Percentiles rank a stretch among this genome's conserved stretches.
Conservation (phyloP, 2,113 vertebrate species). For the Oriolus oriolus region DNA sequence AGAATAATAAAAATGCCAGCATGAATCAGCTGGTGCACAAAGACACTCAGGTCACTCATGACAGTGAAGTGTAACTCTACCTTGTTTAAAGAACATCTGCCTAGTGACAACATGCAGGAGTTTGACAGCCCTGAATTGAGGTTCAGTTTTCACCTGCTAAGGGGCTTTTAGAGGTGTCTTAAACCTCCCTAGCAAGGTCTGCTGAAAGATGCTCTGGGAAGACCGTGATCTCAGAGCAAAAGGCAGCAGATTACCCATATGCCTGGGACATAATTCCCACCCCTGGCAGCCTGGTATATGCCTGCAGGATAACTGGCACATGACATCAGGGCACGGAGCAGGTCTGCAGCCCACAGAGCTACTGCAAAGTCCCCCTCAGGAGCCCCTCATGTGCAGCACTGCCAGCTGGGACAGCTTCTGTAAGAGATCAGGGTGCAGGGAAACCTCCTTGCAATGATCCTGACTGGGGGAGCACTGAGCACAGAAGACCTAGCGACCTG, state of each 20-base stretch:
- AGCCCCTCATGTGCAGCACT: background rate
- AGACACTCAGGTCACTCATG: too few relatives aligned
- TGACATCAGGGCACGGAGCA: accelerated
- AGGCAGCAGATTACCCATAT: background rate
- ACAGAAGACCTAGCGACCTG: accelerated
- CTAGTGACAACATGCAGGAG: accelerated
- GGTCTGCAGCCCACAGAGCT: background rate
- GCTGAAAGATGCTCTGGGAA: background rate
- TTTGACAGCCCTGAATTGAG: background rate
- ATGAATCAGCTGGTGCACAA: background rate
- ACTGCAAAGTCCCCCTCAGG: accelerated
- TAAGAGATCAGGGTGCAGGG: background rate
- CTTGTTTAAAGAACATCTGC: background rate
- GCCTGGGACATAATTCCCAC: background rate
- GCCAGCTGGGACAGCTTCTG: background rate
- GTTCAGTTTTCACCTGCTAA: background rate
- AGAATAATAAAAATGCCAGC: background rate
- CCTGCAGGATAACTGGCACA: background rate
- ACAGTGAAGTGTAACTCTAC: background rate
- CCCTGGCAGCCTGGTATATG: accelerated
- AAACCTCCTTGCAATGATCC: background rate
- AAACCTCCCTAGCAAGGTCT: background rate
- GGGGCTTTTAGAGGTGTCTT: background rate
- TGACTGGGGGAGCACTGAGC: background rate
- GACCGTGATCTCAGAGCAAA: background rate